Evolutionary conservation across 2,113 vertebrate genomes (phyloP).

Genomic region (Malaclemys terrapin): DNA sequence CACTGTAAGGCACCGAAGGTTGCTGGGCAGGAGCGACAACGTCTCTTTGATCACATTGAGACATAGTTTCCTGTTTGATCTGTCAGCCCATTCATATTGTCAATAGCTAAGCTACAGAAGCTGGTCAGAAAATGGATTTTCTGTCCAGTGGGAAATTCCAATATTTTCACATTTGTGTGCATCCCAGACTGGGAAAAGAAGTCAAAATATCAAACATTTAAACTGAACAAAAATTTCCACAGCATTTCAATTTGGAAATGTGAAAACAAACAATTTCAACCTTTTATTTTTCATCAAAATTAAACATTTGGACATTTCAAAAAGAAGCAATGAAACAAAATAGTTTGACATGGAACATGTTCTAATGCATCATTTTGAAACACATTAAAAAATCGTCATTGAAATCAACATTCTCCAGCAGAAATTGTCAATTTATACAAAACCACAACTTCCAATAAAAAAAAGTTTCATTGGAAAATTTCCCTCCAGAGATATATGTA

Average conservation of each 20-base stretch:
- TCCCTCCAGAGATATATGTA: not conserved
- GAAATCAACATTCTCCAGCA: not conserved
- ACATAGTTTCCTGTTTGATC: not conserved
- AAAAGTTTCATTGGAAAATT: not conserved
- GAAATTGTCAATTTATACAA: not conserved
- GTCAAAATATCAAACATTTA: not conserved
- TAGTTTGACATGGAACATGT: not conserved
- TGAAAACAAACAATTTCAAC: not conserved
- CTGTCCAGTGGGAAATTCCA: not conserved
- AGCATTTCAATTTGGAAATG: not conserved
- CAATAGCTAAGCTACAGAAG: not conserved
- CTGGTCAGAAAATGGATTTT: not conserved
- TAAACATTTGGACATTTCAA: not conserved
- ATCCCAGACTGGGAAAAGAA: not conserved
- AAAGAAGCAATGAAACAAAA: not conserved
- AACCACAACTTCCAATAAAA: not conserved
- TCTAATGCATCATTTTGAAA: not conserved
- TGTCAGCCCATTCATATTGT: not conserved
- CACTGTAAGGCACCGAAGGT: no score
- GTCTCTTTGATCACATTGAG: not conserved
- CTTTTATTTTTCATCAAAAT: not conserved
- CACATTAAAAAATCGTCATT: not conserved
- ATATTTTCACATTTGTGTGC: no score
- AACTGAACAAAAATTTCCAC: not conserved
- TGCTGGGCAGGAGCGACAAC: not conserved